Percentiles rank a stretch among this genome's conserved stretches.
These are phyloP conservation scores for Pseudoips prasinana DNA, from an alignment of 2,888 invertebrate genomes.

Conservation along the genomic window DNA sequence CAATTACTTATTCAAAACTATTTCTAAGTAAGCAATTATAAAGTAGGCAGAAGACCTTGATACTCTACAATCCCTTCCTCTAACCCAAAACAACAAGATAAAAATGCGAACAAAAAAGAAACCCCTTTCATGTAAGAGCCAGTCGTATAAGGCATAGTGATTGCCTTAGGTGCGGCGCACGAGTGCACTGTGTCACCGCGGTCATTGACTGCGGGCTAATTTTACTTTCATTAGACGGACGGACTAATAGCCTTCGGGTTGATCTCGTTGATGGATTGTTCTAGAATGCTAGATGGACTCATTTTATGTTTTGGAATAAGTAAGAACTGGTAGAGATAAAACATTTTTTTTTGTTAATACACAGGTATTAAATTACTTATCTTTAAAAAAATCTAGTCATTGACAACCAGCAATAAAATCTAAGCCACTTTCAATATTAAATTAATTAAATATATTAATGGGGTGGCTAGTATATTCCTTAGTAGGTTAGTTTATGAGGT, in stretches of 20 bases:
- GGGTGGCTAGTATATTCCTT: too few relatives aligned
- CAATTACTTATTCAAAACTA: too few relatives aligned
- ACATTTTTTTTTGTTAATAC: neutral
- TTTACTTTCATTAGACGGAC: constrained; percentile 73
- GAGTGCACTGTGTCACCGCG: constrained; percentile 72
- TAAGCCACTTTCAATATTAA: too few relatives aligned
- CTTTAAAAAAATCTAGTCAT: too few relatives aligned
- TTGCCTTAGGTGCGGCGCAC: constrained; percentile 29
- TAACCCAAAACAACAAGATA: constrained; percentile 3
- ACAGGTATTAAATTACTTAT: neutral
- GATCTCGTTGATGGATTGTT: constrained; percentile 17
- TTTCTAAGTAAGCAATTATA: too few relatives aligned
- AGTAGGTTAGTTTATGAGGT: too few relatives aligned
- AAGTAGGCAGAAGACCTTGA: neutral
- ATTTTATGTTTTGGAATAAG: neutral
- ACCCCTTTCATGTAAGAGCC: constrained; percentile 4
- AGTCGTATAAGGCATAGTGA: constrained; percentile 21
- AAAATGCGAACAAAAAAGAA: constrained; percentile 4
- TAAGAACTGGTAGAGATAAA: too few relatives aligned
- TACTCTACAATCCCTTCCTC: neutral
- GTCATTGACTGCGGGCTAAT: constrained; percentile 68
- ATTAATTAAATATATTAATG: too few relatives aligned
- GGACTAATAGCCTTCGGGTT: constrained; percentile 21
- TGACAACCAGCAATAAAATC: too few relatives aligned
- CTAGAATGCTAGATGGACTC: constrained; percentile 22